These are phyloP conservation scores for Drosophila bunnanda DNA, from an alignment of 2,888 invertebrate species.

Conservation along the genomic window DNA sequence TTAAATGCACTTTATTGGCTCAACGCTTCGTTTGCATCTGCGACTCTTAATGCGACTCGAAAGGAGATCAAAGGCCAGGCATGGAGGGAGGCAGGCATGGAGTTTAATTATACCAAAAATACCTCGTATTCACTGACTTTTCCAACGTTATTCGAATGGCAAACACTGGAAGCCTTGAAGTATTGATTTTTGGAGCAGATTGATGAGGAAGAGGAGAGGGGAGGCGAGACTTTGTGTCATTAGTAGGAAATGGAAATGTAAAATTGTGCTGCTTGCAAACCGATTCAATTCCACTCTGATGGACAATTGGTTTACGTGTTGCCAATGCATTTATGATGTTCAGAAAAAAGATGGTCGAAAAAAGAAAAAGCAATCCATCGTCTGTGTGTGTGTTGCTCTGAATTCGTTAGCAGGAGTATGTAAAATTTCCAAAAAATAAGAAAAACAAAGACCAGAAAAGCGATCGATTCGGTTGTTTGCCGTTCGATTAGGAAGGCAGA, in stretches of 20 bases:
- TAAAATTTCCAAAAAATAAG: conserved; percentile 50
- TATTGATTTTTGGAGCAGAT: conserved; percentile 24
- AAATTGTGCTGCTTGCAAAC: conserved; percentile 5
- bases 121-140: conserved; percentile 5
- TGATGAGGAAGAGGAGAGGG: not conserved
- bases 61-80: conserved; percentile 12
- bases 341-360: conserved; percentile 21
- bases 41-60: conserved; percentile 10
- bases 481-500: conserved; percentile 55
- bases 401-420: conserved; percentile 71
- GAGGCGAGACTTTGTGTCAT: conserved; percentile 15
- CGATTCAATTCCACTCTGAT: conserved; percentile 25
- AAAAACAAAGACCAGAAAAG: conserved; percentile 18
- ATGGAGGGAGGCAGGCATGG: not conserved
- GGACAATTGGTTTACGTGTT: conserved; percentile 44
- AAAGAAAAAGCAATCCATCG: not conserved
- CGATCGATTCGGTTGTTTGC: conserved; percentile 46
- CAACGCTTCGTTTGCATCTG: not conserved
- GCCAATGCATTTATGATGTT: conserved; percentile 31
- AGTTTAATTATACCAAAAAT: conserved; percentile 19
- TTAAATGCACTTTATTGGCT: conserved; percentile 32
- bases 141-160: not conserved
- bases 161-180: conserved; percentile 12
- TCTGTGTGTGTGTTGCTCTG: conserved; percentile 29
- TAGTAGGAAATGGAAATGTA: conserved; percentile 34